Evolutionary conservation across 2,113 vertebrate species (phyloP), one percentile per base, ranked within the genome.

Genomic region (Illadopsis cleaveri): DNA sequence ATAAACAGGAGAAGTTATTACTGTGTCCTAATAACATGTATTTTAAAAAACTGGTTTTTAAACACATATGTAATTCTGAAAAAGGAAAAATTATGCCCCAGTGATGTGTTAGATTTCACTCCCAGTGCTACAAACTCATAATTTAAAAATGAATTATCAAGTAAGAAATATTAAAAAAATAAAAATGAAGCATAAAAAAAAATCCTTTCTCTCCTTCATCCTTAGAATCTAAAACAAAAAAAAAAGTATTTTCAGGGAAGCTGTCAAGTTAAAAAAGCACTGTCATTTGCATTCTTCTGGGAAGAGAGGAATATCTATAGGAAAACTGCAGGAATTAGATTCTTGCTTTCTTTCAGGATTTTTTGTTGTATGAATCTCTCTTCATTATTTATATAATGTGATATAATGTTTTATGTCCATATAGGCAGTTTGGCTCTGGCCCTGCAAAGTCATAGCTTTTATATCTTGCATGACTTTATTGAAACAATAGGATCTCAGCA

Each of bases 211-310:
- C 35, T 62, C 21, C 44, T 91, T 57, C 47, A 89, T 62, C 44
- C 69, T 91, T 60, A 56, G 25, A 91, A 76, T 77, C 40, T 77
- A 81, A 88, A 85, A 68, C 27, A 75, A 71, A 76, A 72, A 80
- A 72, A 58, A 53, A 66, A 15, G 11, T 66, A 28, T 91, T 87
- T 79, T 80, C 86, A 94, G 62, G 45, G 61, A 87, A 90, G 30
- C 71, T 84, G 61, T 87, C 72, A 69, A 85, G 47, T 79, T 73
- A 68, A 75, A 92, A 94, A 89, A 85, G 40, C 25, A 35, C 27
- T 81, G 56, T 84, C 57, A 87, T 87, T 86, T 94, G 37, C 81
- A 47, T 85, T 91, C 78, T 93, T 94, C 81, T 82, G 58, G 37
- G 50, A 72, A 87, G 70, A 77, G 13, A 45, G 10, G 62, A 61